phyloP scores from a whole-genome alignment of 2,888 invertebrate genomes.

The Hirtodrosophila confusa region DNA sequence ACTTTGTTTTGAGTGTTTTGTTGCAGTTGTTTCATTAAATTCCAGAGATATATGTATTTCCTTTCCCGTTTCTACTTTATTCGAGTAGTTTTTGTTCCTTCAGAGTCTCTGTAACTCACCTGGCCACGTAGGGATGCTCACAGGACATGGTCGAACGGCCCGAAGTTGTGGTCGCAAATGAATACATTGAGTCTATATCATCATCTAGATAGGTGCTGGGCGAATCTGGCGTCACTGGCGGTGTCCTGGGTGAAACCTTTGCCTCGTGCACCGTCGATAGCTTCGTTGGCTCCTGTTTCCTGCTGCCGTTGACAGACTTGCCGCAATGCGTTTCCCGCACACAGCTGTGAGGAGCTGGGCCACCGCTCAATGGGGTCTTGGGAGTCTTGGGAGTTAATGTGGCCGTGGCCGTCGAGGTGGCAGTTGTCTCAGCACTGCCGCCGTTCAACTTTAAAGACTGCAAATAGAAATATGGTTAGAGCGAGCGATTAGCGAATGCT shows the following conservation, averaged over 20 bases:
- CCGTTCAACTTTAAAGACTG: constrained; percentile 84
- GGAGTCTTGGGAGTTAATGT: constrained; percentile 80
- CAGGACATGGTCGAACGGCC: constrained; percentile 88
- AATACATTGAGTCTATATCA: constrained; percentile 91
- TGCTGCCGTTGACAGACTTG: constrained; percentile 15
- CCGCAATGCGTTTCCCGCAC: constrained; percentile 51
- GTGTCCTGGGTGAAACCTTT: constrained; percentile 85
- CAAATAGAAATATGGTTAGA: constrained; percentile 46
- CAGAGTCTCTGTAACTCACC: constrained; percentile 71
- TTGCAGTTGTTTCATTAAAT: too few relatives aligned
- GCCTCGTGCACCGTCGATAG: constrained; percentile 76
- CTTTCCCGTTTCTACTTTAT: too few relatives aligned
- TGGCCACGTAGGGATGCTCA: constrained; percentile 92
- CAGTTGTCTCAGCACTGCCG: constrained; percentile 64
- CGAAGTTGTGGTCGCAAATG: constrained; percentile 91
- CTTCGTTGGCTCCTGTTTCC: constrained; percentile 35
- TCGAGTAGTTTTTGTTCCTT: too few relatives aligned
- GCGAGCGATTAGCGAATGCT: constrained; percentile 51
- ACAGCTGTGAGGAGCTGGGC: constrained; percentile 39
- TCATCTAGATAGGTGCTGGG: constrained; percentile 86
- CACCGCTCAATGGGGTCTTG: constrained; percentile 83
- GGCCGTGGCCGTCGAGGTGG: constrained; percentile 45
- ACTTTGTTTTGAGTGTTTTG: too few relatives aligned
- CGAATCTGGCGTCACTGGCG: constrained; percentile 87
- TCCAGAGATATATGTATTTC: too few relatives aligned